Percentiles rank a stretch among this genome's conserved stretches.
These are phyloP conservation scores for Taxidea taxus DNA, from an alignment of 2,113 vertebrate species.

Conservation along the genomic window DNA sequence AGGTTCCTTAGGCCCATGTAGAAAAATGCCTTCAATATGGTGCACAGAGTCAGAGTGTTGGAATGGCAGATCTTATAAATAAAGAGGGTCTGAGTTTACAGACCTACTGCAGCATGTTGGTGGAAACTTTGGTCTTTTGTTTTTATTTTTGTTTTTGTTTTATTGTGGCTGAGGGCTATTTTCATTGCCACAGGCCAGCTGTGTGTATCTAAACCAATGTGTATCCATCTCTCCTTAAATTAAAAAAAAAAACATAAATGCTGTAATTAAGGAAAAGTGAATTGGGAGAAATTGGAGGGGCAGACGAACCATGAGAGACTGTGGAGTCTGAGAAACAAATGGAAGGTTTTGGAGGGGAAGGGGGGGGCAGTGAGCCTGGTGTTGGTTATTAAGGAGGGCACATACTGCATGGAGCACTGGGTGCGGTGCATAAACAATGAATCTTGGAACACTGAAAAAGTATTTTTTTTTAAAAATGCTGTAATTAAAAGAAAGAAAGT, in stretches of 20 bases:
- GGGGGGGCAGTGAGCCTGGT: too few species aligned
- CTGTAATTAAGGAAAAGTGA: background rate
- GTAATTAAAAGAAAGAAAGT: constrained; percentile 41
- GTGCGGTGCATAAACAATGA: too few species aligned
- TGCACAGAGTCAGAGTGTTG: rapidly evolving
- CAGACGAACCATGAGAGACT: too few species aligned
- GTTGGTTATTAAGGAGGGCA: too few species aligned
- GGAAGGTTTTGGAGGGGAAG: too few species aligned
- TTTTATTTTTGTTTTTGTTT: background rate
- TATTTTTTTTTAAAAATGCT: background rate
- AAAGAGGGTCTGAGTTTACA: background rate
- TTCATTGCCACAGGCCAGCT: background rate
- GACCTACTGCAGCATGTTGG: background rate
- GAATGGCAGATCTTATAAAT: background rate
- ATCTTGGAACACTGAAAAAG: too few species aligned
- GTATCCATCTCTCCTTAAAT: background rate
- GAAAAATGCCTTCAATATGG: background rate
- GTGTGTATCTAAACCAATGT: background rate
- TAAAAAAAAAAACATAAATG: background rate
- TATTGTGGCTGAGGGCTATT: background rate
- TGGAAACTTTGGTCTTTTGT: background rate
- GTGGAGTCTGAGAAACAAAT: too few species aligned
- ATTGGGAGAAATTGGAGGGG: too few species aligned
- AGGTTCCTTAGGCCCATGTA: background rate
- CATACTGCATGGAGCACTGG: too few species aligned